Conservation (phyloP, 2,888 invertebrate genomes). For the Amphimallon solstitiale region DNA sequence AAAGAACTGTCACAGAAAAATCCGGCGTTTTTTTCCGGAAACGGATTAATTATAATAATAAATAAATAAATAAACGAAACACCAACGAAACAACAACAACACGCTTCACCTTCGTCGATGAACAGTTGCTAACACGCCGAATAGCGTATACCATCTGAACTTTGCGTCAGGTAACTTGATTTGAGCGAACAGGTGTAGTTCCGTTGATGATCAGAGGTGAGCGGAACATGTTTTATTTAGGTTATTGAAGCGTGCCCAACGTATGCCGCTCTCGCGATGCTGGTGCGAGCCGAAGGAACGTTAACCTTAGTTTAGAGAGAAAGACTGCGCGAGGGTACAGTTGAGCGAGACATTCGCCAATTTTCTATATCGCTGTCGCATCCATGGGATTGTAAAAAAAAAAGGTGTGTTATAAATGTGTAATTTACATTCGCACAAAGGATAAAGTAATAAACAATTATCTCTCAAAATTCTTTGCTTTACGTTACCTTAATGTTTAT, state of each 20-base stretch:
- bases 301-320: slow-evolving; percentile 34
- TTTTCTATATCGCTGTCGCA: background rate
- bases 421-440: background rate
- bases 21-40: background rate
- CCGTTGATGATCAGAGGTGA: background rate
- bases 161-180: slow-evolving; percentile 25
- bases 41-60: background rate
- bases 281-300: slow-evolving; percentile 9
- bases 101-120: slow-evolving; percentile 13
- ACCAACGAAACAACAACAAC: background rate
- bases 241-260: slow-evolving; percentile 24
- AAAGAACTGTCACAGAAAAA: background rate
- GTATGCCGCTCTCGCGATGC: background rate
- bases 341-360: slow-evolving; percentile 8
- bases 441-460: too few relatives aligned
- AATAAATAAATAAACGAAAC: background rate
- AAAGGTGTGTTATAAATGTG: background rate
- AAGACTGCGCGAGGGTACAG: background rate
- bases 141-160: slow-evolving; percentile 33
- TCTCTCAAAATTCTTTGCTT: too few relatives aligned
- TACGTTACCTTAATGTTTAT: too few relatives aligned
- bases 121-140: slow-evolving; percentile 23
- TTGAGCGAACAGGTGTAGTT: slow-evolving; percentile 33
- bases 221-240: slow-evolving; percentile 32
- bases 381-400: background rate